Evolutionary conservation across 2,888 invertebrate genomes (phyloP).

Genomic region (Elmis aenea): DNA sequence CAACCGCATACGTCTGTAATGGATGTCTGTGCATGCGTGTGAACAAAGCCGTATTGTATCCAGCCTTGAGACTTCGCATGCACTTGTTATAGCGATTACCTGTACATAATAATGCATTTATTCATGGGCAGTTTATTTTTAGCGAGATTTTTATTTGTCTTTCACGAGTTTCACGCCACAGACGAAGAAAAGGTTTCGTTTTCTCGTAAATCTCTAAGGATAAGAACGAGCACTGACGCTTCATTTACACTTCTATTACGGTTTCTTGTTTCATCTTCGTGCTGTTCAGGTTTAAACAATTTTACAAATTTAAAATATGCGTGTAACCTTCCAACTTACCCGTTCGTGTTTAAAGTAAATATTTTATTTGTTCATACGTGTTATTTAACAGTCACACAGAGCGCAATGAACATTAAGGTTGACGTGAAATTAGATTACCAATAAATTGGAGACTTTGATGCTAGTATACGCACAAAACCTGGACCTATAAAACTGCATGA

Average conservation of each 20-base stretch:
- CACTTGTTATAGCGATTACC: slow-evolving; percentile 22
- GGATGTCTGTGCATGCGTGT: slow-evolving; percentile 5
- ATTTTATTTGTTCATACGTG: background rate
- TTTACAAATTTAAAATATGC: slow-evolving; percentile 1
- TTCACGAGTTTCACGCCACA: slow-evolving; percentile 8
- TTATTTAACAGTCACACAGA: too few species aligned
- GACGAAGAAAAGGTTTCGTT: background rate
- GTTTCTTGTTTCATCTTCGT: background rate
- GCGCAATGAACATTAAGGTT: too few species aligned
- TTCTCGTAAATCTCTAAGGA: background rate
- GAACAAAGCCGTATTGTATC: slow-evolving; percentile 12
- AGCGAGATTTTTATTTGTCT: slow-evolving; percentile 5
- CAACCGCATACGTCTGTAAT: slow-evolving; percentile 8
- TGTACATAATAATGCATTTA: slow-evolving; percentile 22
- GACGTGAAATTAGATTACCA: too few species aligned
- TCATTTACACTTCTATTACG: background rate
- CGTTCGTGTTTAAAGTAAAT: background rate
- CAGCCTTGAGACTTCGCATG: slow-evolving; percentile 20
- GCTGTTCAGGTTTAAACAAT: slow-evolving; percentile 1
- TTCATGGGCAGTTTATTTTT: slow-evolving; percentile 20
- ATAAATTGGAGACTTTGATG: too few species aligned
- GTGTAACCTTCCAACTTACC: too few species aligned
- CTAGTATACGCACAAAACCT: too few species aligned
- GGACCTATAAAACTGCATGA: too few species aligned
- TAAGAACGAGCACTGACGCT: background rate